Conservation (phyloP, 2,797 vertebrate species). For the Spizella passerina region DNA sequence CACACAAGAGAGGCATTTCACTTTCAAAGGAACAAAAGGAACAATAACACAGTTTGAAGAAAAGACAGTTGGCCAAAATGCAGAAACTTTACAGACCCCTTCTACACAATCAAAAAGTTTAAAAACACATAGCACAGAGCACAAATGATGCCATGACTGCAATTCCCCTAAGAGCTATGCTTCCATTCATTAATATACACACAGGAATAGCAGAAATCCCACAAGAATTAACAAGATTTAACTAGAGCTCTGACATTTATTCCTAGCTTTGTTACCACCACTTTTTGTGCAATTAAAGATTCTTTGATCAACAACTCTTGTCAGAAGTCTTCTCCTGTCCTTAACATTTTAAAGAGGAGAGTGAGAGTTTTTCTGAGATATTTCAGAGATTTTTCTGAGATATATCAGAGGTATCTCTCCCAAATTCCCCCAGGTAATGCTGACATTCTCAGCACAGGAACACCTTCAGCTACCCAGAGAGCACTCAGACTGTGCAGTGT, state of each 20-base stretch:
- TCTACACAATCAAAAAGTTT: not conserved
- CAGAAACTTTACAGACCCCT: not conserved
- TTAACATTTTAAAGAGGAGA: not conserved
- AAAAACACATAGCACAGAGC: not conserved
- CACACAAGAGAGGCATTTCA: constrained; percentile 45
- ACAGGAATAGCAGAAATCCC: not conserved
- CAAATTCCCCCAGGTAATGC: not conserved
- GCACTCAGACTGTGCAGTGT: not conserved
- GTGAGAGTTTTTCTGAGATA: not conserved
- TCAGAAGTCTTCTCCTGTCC: not conserved
- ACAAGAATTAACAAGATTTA: not conserved
- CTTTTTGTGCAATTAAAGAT: not conserved
- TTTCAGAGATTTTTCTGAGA: not conserved
- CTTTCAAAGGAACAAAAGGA: not conserved
- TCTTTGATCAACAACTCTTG: not conserved
- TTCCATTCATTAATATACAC: not conserved
- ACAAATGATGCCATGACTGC: not conserved
- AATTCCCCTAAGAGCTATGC: not conserved
- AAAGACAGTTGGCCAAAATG: not conserved
- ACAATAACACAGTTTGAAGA: not conserved
- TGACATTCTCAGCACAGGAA: not conserved
- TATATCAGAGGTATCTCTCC: not conserved
- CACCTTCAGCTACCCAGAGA: not conserved
- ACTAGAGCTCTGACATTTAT: not conserved
- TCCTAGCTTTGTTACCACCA: not conserved